Conservation (phyloP, 2,888 invertebrate species). For the Xylota sylvarum region DNA sequence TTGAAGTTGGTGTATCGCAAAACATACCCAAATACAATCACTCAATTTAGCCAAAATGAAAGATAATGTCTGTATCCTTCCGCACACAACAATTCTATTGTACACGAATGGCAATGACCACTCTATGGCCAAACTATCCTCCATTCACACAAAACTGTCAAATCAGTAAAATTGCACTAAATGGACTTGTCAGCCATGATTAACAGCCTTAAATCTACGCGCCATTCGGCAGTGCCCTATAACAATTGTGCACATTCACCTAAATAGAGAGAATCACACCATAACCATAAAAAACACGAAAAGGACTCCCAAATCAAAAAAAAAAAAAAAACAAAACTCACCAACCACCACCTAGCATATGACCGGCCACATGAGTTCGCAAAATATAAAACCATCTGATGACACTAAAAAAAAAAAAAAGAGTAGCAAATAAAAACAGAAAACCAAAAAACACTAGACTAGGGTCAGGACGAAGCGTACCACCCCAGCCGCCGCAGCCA, state of each 20-base stretch:
- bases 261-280: constrained; percentile 69
- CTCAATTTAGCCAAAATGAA: constrained; percentile 42
- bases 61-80: constrained; percentile 12
- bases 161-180: constrained; percentile 72
- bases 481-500: constrained; percentile 14
- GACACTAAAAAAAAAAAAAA: constrained; percentile 45
- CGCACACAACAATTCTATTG: constrained; percentile 19
- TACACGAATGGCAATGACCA: constrained; percentile 25
- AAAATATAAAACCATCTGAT: constrained; percentile 62
- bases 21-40: constrained; percentile 14
- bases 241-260: constrained; percentile 69
- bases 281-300: constrained; percentile 60
- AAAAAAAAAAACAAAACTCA: constrained; percentile 7
- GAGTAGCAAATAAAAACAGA: constrained; percentile 11
- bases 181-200: constrained; percentile 75
- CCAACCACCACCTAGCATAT: not conserved
- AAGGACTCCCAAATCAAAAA: constrained; percentile 17
- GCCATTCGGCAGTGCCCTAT: constrained; percentile 34
- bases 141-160: constrained; percentile 50
- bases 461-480: constrained; percentile 17
- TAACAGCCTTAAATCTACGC: constrained; percentile 59
- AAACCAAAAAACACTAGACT: constrained; percentile 28
- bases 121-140: not conserved
- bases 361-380: constrained; percentile 42
- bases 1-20: too few species aligned